Base-by-base conservation (phyloP, 2,113 vertebrate species). In the Syngnathoides biaculeatus region DNA sequence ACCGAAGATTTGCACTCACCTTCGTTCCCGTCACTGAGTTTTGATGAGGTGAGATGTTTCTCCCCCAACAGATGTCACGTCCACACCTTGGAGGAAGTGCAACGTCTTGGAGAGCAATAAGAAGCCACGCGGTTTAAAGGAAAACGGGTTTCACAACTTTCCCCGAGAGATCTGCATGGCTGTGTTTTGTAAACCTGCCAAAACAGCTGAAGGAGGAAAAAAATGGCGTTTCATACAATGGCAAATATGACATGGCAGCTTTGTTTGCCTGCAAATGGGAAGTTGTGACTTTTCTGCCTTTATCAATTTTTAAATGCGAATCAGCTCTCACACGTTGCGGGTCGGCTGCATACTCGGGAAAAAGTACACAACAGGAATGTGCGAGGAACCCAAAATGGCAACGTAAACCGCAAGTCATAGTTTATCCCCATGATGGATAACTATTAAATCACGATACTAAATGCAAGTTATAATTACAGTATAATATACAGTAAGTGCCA, bases 71-170 rank as follows among this genome's bases (percentile, higher is more conserved):
- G 56, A 15, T 12, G 13, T 60, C 22, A 24, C 10, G 77, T 12
- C 38, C 30, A 64, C 22, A 13, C 59, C 38, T 26, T 26, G 58
- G 39, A 56, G 15, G 14, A 67, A 52, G 66, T 17, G 14, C 8
- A 35, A 27, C 39, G 59, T 47, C 53, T 30, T 47, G 50, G 45
- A 19, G 26, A 47, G 40, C 20, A 47, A n/a, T n/a, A n/a, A 65
- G 43, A 73, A 27, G 13, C 20, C 24, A 65, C 26, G 20, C 45
- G 47, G 61, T 38, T 22, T 48, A 65, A 14, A 42, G 59, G 4
- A 1, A 75, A 90, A 91, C 89, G 68, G 84, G 90, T 92, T 89
- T 68, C 64, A 65, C 87, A 30, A 55, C 79, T 82, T 72, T 42
- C 55, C 26, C 50, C 27, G 45, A 30, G n/a, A 43, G 55, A 67